Evolutionary conservation across 1,140 invertebrate species (phyloP), one percentile per base, ranked within the genome.

Genomic region (Neodiprion pinetum): DNA sequence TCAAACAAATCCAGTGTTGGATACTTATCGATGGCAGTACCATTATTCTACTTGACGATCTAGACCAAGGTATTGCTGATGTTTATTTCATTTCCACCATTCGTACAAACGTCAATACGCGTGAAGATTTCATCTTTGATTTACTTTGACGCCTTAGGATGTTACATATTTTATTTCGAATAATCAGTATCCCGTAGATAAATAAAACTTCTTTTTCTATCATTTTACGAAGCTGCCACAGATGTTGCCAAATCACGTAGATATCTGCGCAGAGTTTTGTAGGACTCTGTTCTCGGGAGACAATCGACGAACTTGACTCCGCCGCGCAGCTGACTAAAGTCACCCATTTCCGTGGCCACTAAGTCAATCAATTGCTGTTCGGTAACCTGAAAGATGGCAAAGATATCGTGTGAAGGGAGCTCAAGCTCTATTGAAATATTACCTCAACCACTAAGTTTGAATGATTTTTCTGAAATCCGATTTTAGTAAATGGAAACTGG

Each of bases 261-360:
- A 12, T 78, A 77, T 47, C 74, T 79, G n/a, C 81, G 79, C 0
- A 87, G 71, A 73, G 91, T 88, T 78, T 91, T 91, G 0, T 90
- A 90, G 0, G 84, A 82, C 0, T 82, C 68, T 0, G 88, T 87
- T 75, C 89, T 88, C 7, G 90, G 91, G 74, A 93, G 87, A 70
- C 80, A 80, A 5, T 89, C 80, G 49, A 90, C 72, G 76, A 90
- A 90, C 74, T 80, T 83, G 1, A 91, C 85, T 9, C 88, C 89
- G 47, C 86, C 90, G 50, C 80, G 80, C 23, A 91, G 81, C 68
- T 78, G 79, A 67, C 77, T 80, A 1, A 67, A n/a, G 65, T 84
- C 79, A 7, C 67, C 66, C 49, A 84, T 67, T 7, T 76, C 79
- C 0, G 23, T 76, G 0, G 71, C 77, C 1, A 83, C 78, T 2